Evolutionary conservation across 2,113 vertebrate genomes (phyloP), one percentile per base, ranked within the genome.

Genomic region (Podarcis cretensis): DNA sequence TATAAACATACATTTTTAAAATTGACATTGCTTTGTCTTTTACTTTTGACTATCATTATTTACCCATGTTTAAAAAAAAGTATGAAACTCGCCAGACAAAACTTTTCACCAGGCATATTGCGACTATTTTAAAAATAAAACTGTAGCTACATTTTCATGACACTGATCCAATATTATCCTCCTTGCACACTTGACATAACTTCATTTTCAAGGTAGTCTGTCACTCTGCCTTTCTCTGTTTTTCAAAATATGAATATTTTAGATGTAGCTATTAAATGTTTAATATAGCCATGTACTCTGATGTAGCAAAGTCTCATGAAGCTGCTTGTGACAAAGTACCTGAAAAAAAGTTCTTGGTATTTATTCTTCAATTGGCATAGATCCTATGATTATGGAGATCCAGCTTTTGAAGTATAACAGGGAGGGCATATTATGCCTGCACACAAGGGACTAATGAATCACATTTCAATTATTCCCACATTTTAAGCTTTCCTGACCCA

Each of bases 161-260:
- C 71, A 3, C 1, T 65, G 21, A 73, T 23, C 40, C 57, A 5
- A 92, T 84, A 84, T 80, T 84, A 74, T 89, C 81, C 90, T 59
- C 30, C 73, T 81, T 0, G 32, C 0, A 59, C 59, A 76, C 85
- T 21, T 87, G 30, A 78, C n/a, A 84, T 76, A 65, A 1, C 9
- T 74, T 93, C 83, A 80, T 83, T 87, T 88, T 79, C 66, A 5
- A 12, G 48, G 27, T 78, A 40, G 1, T 73, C 78, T 65, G 79
- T 1, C 37, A 59, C 30, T 73, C 66, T 71, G 68, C 27, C 27
- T 71, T 71, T 37, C 18, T 23, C 79, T 21, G 43, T 12, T 68
- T 77, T 40, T 82, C 83, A 69, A 89, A 89, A 84, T 85, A 87
- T 80, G 88, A 74, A 86, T 68, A 20, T 80, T 87, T 68, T 83